Evolutionary conservation across 2,113 vertebrate species (phyloP), one percentile per base, ranked within the genome.

Genomic region (Burhinus oedicnemus): DNA sequence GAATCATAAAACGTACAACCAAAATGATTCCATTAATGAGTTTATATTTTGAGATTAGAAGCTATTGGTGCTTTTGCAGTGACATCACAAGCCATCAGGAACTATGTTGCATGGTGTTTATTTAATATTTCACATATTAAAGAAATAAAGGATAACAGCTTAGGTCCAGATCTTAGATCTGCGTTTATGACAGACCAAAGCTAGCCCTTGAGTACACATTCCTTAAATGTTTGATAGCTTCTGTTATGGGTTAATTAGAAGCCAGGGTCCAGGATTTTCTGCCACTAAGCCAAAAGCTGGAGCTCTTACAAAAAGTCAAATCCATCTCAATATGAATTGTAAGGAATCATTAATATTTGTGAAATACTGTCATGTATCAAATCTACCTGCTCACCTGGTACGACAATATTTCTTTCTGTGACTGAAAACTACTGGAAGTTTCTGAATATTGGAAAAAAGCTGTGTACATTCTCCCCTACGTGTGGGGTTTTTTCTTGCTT

Each of bases 1-100:
- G 7, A 47, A 19, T 22, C 4, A 0, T 3, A 0, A 9, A 17
- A 11, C 4, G 0, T 3, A 18, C 14, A 42, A 4, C 32, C 20
- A 21, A 5, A 69, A 44, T 6, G 2, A 23, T 5, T 15, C 32
- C 47, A 29, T 1, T 11, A 32, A 19, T 19, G 11, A 40, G 8
- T 40, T 21, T 8, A 15, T 21, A 4, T 61, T 45, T 42, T 49
- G 32, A 26, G 54, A 10, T 5, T 5, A 40, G 58, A n/a, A 89
- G 26, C 26, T 21, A 2, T 4, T 30, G 34, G 52, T 58, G 70
- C 45, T 58, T 74, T 30, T 54, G 47, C 54, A 74, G 12, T n/a
- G 47, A 14, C 8, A 4, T 15, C 13, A 19, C 8, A 17, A 47
- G 15, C 47, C 40, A 8, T 32, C 30, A 21, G 52, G 58, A 87